Evolutionary conservation across 2,113 vertebrate genomes (phyloP).

Genomic region (Gadus macrocephalus): DNA sequence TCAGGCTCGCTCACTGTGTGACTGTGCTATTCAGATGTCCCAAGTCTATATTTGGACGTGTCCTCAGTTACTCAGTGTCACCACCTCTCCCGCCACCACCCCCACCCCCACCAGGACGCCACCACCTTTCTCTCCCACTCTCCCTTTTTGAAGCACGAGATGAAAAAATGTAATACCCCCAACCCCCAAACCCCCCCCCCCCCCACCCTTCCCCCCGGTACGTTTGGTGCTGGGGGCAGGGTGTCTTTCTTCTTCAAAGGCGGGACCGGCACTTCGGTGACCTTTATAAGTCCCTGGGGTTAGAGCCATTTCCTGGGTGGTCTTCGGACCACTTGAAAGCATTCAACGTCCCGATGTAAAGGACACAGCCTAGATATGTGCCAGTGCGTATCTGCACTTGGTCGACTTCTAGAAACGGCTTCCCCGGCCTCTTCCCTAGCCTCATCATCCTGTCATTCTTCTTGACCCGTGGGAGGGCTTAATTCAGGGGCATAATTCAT

Average conservation of each 20-base stretch:
- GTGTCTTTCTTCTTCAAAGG: slow-evolving; percentile 70
- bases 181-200: slow-evolving; percentile 24
- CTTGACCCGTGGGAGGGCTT: too few species aligned
- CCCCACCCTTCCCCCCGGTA: slow-evolving; percentile 12
- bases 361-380: too few species aligned
- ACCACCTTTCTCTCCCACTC: slow-evolving; percentile 12
- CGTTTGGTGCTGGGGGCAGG: slow-evolving; percentile 30
- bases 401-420: too few species aligned
- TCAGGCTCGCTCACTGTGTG: slow-evolving; percentile 33
- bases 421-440: too few species aligned
- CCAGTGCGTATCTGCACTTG: too few species aligned
- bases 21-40: slow-evolving; percentile 3
- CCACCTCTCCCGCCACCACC: too few species aligned
- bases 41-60: slow-evolving; percentile 50
- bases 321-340: slow-evolving; percentile 32
- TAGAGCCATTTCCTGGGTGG: slow-evolving; percentile 38
- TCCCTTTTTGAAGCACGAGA: slow-evolving; percentile 50
- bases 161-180: slow-evolving; percentile 54
- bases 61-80: slow-evolving; percentile 33
- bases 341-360: not conserved
- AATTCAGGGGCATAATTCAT: too few species aligned
- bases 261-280: slow-evolving; percentile 46
- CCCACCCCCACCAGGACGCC: too few species aligned
- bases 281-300: slow-evolving; percentile 51
- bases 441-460: too few species aligned